phyloP scores from a whole-genome alignment of 2,888 invertebrate species.

The Oscheius onirici region DNA sequence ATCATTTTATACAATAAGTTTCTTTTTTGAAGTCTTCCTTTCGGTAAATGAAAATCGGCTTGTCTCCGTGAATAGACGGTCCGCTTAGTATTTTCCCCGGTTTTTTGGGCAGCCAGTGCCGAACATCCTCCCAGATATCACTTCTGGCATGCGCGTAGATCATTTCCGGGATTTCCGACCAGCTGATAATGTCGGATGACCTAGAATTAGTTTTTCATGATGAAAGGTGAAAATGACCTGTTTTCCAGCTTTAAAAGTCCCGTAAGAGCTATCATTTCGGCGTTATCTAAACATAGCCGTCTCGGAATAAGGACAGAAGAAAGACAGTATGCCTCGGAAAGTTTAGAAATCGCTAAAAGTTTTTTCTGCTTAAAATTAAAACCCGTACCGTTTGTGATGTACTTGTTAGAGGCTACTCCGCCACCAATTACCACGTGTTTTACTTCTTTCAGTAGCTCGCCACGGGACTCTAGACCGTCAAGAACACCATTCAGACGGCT shows the following conservation, averaged over 20 bases:
- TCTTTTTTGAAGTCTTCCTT: conserved; percentile 25
- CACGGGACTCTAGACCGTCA: conserved; percentile 30
- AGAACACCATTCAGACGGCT: conserved; percentile 43
- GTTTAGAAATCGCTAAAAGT: conserved; percentile 48
- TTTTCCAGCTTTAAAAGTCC: conserved; percentile 54
- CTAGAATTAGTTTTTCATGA: conserved; percentile 6
- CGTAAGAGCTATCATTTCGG: conserved; percentile 94
- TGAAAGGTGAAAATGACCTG: conserved; percentile 32
- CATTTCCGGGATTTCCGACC: conserved; percentile 44
- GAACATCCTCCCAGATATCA: conserved; percentile 45
- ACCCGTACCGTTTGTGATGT: conserved; percentile 43
- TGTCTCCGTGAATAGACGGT: conserved; percentile 39
- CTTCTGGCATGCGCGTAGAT: conserved; percentile 55
- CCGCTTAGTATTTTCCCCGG: conserved; percentile 39
- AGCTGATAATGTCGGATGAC: conserved; percentile 35
- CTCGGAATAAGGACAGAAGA: conserved; percentile 75
- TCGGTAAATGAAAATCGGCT: conserved; percentile 36
- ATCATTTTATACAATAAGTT: not conserved
- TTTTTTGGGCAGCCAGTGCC: conserved; percentile 17
- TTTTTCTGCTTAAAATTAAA: not conserved
- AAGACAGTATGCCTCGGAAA: conserved; percentile 41
- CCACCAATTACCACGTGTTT: conserved; percentile 63
- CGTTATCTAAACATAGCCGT: conserved; percentile 93
- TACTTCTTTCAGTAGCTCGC: not conserved
- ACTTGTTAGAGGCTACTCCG: conserved; percentile 67